Percentiles rank a stretch among this genome's conserved stretches.
Conservation (phyloP, 2,797 vertebrate species). For the Lagocephalus sceleratus region DNA sequence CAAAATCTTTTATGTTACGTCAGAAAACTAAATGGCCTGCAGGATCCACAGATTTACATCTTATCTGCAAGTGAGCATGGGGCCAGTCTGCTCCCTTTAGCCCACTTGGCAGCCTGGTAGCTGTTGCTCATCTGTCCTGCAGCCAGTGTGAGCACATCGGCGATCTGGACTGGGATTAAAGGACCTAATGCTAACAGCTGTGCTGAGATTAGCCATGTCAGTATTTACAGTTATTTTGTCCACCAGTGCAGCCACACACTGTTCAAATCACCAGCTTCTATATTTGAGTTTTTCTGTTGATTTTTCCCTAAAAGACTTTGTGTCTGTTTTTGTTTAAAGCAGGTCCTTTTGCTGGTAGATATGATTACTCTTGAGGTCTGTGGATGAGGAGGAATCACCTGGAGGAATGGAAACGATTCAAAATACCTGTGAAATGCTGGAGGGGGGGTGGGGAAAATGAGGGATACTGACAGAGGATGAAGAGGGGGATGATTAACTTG, state of each 20-base stretch:
- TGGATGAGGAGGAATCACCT: conserved; percentile 16
- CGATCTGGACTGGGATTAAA: conserved; percentile 74
- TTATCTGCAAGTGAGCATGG: conserved; percentile 59
- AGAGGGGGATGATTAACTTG: conserved; percentile 44
- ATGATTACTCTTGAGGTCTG: neutral
- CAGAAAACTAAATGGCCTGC: conserved; percentile 31
- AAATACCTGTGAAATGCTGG: conserved; percentile 11
- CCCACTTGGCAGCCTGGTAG: conserved; percentile 74
- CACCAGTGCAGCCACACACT: conserved; percentile 46
- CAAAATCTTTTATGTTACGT: conserved; percentile 29
- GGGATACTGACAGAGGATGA: conserved; percentile 37
- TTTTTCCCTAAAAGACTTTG: conserved; percentile 1
- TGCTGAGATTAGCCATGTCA: conserved; percentile 72
- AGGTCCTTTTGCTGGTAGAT: conserved; percentile 15
- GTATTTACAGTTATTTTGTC: conserved; percentile 77
- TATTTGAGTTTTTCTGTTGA: conserved; percentile 30
- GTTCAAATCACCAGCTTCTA: conserved; percentile 46
- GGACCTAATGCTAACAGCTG: conserved; percentile 75
- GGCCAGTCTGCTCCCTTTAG: conserved; percentile 66
- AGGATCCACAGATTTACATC: conserved; percentile 52
- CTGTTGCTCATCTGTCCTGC: conserved; percentile 70
- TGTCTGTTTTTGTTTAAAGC: conserved; percentile 6
- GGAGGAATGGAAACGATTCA: conserved; percentile 19
- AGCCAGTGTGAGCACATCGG: conserved; percentile 69
- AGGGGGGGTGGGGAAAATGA: neutral